Conservation (phyloP, 2,888 invertebrate genomes). For the Bombylius major region DNA sequence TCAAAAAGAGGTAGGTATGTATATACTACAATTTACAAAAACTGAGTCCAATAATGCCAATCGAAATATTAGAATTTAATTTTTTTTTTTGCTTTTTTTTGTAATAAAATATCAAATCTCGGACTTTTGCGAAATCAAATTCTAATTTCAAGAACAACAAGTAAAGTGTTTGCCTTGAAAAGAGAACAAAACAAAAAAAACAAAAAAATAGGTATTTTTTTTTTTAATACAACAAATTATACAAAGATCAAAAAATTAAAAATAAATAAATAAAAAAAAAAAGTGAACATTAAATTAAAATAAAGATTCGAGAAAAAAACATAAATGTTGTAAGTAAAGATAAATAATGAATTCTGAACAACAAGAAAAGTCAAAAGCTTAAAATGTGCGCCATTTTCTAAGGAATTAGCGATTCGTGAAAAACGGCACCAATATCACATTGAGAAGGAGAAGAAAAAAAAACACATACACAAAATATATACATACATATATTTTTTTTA, state of each 20-base stretch:
- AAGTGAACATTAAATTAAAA: background rate
- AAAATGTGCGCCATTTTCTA: constrained; percentile 11
- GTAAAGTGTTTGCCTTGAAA: constrained; percentile 21
- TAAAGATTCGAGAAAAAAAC: constrained; percentile 6
- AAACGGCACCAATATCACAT: constrained; percentile 6
- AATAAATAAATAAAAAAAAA: background rate
- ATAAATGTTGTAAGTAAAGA: background rate
- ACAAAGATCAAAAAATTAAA: background rate
- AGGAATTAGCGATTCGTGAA: constrained; percentile 10
- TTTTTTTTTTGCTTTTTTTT: background rate
- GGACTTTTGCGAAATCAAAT: constrained; percentile 22
- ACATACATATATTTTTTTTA: too few relatives aligned
- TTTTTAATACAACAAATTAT: background rate
- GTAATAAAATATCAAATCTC: constrained; percentile 8
- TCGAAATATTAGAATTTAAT: too few relatives aligned
- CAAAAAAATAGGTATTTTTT: background rate
- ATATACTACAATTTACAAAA: too few relatives aligned
- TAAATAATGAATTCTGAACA: too few relatives aligned
- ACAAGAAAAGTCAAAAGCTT: constrained; percentile 4
- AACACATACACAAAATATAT: background rate
- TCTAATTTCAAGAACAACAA: constrained; percentile 22
- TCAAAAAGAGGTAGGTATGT: too few relatives aligned
- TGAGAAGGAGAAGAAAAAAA: background rate
- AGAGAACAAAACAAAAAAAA: constrained; percentile 3
- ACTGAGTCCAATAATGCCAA: too few relatives aligned